Conservation (phyloP, 2,797 vertebrate species). For the Channallabes apus region DNA sequence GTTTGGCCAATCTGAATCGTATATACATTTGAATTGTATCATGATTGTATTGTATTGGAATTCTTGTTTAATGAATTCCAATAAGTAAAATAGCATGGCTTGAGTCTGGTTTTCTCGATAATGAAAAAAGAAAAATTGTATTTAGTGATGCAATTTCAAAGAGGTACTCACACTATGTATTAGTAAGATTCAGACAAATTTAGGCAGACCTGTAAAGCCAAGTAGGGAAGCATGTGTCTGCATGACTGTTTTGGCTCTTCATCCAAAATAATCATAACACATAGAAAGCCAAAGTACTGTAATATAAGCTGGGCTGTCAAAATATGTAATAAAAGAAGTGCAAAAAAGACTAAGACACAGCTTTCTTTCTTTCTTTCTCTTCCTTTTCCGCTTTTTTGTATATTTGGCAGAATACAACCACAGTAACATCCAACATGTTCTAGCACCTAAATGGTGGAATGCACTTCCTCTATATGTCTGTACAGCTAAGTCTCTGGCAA, state of each 20-base stretch:
- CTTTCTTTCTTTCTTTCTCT: not conserved
- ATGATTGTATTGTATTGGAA: no score
- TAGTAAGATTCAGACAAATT: not conserved
- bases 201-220: no score
- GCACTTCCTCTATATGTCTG: no score
- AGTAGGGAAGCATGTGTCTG: no score
- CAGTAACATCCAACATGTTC: not conserved
- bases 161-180: not conserved
- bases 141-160: not conserved
- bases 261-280: not conserved
- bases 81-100: not conserved
- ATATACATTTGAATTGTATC: no score
- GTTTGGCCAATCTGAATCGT: no score
- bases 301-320: not conserved
- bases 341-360: not conserved
- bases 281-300: no score
- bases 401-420: not conserved
- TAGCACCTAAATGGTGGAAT: no score
- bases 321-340: no score
- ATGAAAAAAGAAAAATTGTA: not conserved
- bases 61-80: not conserved
- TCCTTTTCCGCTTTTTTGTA: no score
- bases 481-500: no score
- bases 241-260: not conserved
- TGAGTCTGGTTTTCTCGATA: not conserved